Evolutionary conservation across 2,797 vertebrate species (phyloP).

Genomic region (Fundulus diaphanus): DNA sequence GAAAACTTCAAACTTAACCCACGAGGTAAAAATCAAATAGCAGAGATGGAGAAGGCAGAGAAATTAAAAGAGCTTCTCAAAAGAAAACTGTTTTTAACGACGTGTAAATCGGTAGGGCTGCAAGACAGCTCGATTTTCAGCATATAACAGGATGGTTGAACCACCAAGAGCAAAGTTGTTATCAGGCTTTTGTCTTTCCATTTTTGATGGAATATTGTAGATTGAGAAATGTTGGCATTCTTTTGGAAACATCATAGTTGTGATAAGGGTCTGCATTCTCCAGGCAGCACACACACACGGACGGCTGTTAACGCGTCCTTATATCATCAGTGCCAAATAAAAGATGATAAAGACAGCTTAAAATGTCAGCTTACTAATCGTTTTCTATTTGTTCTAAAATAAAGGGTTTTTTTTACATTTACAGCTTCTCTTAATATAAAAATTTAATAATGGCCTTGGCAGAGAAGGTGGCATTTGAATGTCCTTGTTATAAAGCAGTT

Average conservation of each 20-base stretch:
- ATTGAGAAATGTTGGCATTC: not conserved
- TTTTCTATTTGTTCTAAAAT: too few species aligned
- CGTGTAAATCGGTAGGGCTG: too few species aligned
- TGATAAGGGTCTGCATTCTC: not conserved
- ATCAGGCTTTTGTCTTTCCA: not conserved
- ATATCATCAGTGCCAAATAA: not conserved
- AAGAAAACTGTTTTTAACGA: too few species aligned
- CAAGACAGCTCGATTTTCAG: not conserved
- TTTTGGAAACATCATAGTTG: not conserved
- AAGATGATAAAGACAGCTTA: not conserved
- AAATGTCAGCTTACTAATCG: too few species aligned
- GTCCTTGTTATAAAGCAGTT: too few species aligned
- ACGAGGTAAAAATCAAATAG: too few species aligned
- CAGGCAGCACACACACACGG: not conserved
- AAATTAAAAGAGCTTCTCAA: too few species aligned
- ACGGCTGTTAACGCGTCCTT: not conserved
- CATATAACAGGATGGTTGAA: not conserved
- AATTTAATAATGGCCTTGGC: not conserved
- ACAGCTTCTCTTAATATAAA: not conserved
- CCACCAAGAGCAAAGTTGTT: not conserved
- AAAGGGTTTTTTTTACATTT: not conserved
- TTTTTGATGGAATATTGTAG: not conserved
- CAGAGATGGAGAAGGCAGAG: too few species aligned
- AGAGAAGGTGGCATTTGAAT: not conserved
- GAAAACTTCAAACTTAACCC: too few species aligned